Percentiles rank a stretch among this genome's conserved stretches.
Conservation (phyloP, 1,140 invertebrate genomes). For the Leptestheria dahalacensis region DNA sequence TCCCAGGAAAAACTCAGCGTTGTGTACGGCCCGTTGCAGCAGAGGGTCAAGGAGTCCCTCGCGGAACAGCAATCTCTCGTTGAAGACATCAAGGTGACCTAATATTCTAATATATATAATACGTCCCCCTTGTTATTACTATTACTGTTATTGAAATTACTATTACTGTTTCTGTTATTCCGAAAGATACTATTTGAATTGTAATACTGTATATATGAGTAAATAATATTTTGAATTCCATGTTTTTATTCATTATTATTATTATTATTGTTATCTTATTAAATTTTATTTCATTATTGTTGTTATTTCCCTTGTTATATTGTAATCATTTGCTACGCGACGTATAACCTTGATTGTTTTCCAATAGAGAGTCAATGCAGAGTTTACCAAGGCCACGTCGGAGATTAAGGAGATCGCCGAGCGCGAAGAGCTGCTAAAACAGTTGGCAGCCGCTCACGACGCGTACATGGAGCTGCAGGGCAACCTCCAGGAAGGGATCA, state of each 20-base stretch:
- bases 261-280: too few relatives aligned
- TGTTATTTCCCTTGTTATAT: slow-evolving; percentile 5
- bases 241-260: too few relatives aligned
- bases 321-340: neutral
- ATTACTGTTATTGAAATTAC: too few relatives aligned
- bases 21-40: slow-evolving; percentile 64
- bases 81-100: slow-evolving; percentile 58
- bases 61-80: slow-evolving; percentile 62
- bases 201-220: too few relatives aligned
- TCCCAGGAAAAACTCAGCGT: slow-evolving; percentile 59
- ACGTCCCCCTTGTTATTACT: too few relatives aligned
- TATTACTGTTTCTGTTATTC: too few relatives aligned
- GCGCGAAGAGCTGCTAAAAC: slow-evolving; percentile 65
- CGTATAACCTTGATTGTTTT: too few relatives aligned
- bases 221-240: too few relatives aligned
- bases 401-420: slow-evolving; percentile 36
- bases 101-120: too few relatives aligned
- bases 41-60: slow-evolving; percentile 59
- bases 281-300: slow-evolving; percentile 20
- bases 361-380: slow-evolving; percentile 46
- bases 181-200: too few relatives aligned
- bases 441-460: slow-evolving; percentile 76
- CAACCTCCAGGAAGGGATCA: slow-evolving; percentile 86
- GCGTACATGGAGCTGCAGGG: slow-evolving; percentile 75
- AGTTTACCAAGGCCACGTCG: slow-evolving; percentile 54